Evolutionary conservation across 2,888 invertebrate genomes (phyloP).

Genomic region (Pandemis cinnamomeana): DNA sequence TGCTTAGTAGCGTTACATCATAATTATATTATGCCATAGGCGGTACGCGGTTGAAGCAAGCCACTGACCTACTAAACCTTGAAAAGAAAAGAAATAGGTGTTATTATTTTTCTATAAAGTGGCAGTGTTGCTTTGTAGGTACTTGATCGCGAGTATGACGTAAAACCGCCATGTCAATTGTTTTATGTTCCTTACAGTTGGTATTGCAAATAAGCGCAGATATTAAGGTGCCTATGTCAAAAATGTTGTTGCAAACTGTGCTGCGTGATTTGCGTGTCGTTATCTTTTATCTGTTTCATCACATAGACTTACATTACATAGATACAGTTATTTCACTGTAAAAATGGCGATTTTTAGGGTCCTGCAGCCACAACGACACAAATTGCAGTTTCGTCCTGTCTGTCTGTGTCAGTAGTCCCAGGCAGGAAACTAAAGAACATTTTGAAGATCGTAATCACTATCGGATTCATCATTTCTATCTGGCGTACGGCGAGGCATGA

Average conservation of each 20-base stretch:
- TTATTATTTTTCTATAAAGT: constrained; percentile 16
- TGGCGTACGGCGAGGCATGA: no score
- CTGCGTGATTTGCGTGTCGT: not conserved
- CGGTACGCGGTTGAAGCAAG: constrained; percentile 37
- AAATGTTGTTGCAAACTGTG: not conserved
- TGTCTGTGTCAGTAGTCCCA: no score
- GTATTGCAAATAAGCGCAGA: not conserved
- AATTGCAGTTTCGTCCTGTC: no score
- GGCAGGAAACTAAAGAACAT: no score
- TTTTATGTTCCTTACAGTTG: not conserved
- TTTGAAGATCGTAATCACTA: no score
- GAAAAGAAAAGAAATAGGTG: constrained; percentile 34
- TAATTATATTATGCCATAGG: constrained; percentile 42
- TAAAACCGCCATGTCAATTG: not conserved
- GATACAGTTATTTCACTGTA: not conserved
- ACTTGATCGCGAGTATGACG: not conserved
- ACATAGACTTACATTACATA: not conserved
- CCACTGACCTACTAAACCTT: constrained; percentile 42
- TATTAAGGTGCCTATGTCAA: not conserved
- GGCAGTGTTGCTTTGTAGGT: not conserved
- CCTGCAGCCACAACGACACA: no score
- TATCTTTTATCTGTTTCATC: not conserved
- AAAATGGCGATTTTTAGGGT: not conserved
- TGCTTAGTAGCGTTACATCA: constrained; percentile 29
- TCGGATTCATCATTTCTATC: no score